A percentile compares a stretch with the other conserved stretches of the same genome.
Conservation (phyloP, 1,140 invertebrate species). For the Himalopsyche phryganea region DNA sequence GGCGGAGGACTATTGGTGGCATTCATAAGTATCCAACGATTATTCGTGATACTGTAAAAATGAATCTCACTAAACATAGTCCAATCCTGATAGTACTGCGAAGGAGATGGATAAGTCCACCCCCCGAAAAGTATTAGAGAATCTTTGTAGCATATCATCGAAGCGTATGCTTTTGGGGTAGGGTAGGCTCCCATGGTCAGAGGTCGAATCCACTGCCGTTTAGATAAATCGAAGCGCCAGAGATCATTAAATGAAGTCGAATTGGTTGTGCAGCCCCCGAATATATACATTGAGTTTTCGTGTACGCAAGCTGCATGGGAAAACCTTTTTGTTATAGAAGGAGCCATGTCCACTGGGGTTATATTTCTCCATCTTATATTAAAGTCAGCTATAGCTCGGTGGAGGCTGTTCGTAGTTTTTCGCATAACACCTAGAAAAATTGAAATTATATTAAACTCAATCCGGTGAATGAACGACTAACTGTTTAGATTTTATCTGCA, state of each 20-base stretch:
- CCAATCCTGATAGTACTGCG: constrained; percentile 85
- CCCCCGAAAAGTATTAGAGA: constrained; percentile 89
- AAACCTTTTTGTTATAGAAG: constrained; percentile 82
- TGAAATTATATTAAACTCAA: constrained; percentile 17
- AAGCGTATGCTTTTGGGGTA: constrained; percentile 92
- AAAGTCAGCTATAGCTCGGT: constrained; percentile 65
- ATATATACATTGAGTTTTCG: constrained; percentile 87
- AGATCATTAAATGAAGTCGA: constrained; percentile 96
- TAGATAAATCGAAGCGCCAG: constrained; percentile 88
- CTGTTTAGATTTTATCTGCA: no score
- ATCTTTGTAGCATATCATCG: constrained; percentile 82
- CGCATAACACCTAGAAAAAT: constrained; percentile 66
- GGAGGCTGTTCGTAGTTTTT: constrained; percentile 63
- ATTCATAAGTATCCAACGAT: constrained; percentile 79
- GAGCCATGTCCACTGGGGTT: constrained; percentile 52
- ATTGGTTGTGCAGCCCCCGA: constrained; percentile 92
- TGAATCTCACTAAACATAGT: constrained; percentile 92
- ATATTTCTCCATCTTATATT: constrained; percentile 66
- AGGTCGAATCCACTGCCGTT: constrained; percentile 76
- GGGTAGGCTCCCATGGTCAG: constrained; percentile 86
- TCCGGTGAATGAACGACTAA: no score
- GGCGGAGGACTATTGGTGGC: constrained; percentile 67
- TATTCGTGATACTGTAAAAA: constrained; percentile 77
- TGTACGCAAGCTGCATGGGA: constrained; percentile 86
- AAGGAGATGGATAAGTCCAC: constrained; percentile 90